These are phyloP conservation scores for Eupithecia insigniata DNA, from an alignment of 2,888 invertebrate genomes.

Conservation along the genomic window DNA sequence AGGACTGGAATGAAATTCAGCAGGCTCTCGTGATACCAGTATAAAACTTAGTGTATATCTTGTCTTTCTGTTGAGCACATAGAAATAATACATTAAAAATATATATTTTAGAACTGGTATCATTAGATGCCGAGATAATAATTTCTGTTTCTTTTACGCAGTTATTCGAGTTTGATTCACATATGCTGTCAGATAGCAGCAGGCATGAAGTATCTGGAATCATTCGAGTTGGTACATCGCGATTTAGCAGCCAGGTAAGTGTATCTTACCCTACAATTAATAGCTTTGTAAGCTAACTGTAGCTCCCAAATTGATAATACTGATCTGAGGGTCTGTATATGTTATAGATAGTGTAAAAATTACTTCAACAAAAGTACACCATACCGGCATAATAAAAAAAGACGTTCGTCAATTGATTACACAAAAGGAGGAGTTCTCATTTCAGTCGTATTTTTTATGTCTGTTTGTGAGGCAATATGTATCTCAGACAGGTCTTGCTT, in stretches of 20 bases:
- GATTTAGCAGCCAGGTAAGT: constrained; percentile 92
- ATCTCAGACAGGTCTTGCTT: too few species aligned
- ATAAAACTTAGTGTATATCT: not conserved
- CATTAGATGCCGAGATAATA: not conserved
- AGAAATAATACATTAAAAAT: not conserved
- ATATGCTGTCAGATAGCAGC: constrained; percentile 95
- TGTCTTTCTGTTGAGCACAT: not conserved
- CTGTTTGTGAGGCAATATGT: too few species aligned
- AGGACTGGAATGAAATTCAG: too few species aligned
- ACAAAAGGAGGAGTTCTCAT: too few species aligned
- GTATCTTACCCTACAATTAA: not conserved
- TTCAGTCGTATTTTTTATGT: too few species aligned
- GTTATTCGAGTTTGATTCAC: constrained; percentile 92
- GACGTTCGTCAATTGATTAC: too few species aligned
- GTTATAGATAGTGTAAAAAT: too few species aligned
- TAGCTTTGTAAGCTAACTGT: not conserved
- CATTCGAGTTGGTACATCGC: constrained; percentile 94
- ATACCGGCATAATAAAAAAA: too few species aligned
- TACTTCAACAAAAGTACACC: not conserved
- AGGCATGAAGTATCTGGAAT: constrained; percentile 97
- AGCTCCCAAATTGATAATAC: not conserved
- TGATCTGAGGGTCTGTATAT: too few species aligned
- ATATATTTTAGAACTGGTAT: not conserved
- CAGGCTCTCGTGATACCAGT: not conserved
- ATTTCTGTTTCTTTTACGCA: constrained; percentile 66